phyloP scores from a whole-genome alignment of 2,797 vertebrate genomes.

The Lutjanus campechanus region DNA sequence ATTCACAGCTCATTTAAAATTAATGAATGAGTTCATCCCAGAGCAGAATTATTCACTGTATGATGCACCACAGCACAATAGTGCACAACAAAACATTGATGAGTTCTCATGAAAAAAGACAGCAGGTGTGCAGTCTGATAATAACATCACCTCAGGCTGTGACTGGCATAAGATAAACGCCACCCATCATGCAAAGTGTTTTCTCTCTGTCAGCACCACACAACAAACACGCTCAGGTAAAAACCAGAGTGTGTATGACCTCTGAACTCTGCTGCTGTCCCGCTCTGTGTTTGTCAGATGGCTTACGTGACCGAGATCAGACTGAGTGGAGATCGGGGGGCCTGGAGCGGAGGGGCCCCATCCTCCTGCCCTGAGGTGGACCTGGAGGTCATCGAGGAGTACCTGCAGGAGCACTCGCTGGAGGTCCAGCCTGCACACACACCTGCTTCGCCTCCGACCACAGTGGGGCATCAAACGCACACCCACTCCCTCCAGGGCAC shows the following conservation, averaged over 20 bases:
- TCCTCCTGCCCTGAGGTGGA: slow-evolving; percentile 81
- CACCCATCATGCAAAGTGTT: slow-evolving; percentile 27
- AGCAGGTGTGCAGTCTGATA: slow-evolving; percentile 23
- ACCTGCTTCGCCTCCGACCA: slow-evolving; percentile 50
- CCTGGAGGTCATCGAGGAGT: slow-evolving; percentile 88
- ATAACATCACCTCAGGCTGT: slow-evolving; percentile 34
- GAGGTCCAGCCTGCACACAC: slow-evolving; percentile 76
- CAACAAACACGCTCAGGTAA: background rate
- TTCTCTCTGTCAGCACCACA: slow-evolving; percentile 1
- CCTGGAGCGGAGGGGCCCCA: slow-evolving; percentile 63
- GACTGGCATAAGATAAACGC: slow-evolving; percentile 16
- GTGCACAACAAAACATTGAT: slow-evolving; percentile 7
- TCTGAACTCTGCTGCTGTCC: slow-evolving; percentile 15
- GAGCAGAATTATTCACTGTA: slow-evolving; percentile 2
- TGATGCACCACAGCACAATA: background rate
- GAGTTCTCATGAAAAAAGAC: slow-evolving; percentile 10
- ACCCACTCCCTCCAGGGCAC: slow-evolving; percentile 56
- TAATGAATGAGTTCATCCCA: slow-evolving; percentile 8
- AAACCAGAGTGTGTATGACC: background rate
- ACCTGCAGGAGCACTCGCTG: slow-evolving; percentile 86
- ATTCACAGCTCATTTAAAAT: slow-evolving; percentile 40
- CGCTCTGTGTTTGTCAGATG: slow-evolving; percentile 70
- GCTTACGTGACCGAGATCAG: slow-evolving; percentile 76
- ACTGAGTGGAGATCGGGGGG: slow-evolving; percentile 50
- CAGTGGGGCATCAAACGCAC: slow-evolving; percentile 52